Evolutionary conservation across 2,797 vertebrate genomes (phyloP).

Genomic region (Coranthus polyacanthus): DNA sequence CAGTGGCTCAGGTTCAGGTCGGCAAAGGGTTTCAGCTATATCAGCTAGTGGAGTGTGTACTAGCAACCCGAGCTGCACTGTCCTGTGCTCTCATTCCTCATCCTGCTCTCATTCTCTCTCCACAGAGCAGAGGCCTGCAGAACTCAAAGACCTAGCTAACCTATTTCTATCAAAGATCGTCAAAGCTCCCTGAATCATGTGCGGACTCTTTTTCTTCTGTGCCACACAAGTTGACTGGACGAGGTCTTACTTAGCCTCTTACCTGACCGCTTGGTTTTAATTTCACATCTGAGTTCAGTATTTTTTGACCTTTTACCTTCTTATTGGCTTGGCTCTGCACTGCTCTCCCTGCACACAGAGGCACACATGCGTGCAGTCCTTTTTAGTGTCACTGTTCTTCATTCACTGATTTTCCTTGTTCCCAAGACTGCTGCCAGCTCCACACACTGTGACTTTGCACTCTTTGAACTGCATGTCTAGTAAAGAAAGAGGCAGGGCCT

Average conservation of each 20-base stretch:
- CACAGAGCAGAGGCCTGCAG: conserved; percentile 34
- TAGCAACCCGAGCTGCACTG: conserved; percentile 45
- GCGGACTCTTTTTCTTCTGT: conserved; percentile 9
- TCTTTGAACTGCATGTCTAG: conserved; percentile 57
- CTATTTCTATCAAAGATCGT: conserved; percentile 57
- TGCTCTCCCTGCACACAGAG: background rate
- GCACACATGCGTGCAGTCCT: conserved; percentile 1
- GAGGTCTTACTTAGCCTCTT: conserved; percentile 4
- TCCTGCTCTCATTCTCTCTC: conserved; percentile 65
- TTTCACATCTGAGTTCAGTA: conserved; percentile 18
- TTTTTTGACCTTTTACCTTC: conserved; percentile 31
- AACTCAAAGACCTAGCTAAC: conserved; percentile 51
- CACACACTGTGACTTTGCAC: conserved; percentile 45
- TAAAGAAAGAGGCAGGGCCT: conserved; percentile 46
- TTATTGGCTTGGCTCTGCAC: conserved; percentile 8
- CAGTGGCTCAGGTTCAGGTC: conserved; percentile 68
- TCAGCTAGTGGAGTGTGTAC: conserved; percentile 43
- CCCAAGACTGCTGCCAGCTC: conserved; percentile 46
- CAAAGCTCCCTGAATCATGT: conserved; percentile 42
- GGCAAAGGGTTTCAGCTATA: conserved; percentile 60
- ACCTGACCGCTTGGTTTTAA: conserved; percentile 31
- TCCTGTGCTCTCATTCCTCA: conserved; percentile 61
- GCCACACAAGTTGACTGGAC: conserved; percentile 10
- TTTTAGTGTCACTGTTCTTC: conserved; percentile 31
- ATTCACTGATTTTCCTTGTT: conserved; percentile 32